Evolutionary conservation across 2,797 vertebrate species (phyloP), one percentile per base, ranked within the genome.

Genomic region (Triplophysa bombifrons): DNA sequence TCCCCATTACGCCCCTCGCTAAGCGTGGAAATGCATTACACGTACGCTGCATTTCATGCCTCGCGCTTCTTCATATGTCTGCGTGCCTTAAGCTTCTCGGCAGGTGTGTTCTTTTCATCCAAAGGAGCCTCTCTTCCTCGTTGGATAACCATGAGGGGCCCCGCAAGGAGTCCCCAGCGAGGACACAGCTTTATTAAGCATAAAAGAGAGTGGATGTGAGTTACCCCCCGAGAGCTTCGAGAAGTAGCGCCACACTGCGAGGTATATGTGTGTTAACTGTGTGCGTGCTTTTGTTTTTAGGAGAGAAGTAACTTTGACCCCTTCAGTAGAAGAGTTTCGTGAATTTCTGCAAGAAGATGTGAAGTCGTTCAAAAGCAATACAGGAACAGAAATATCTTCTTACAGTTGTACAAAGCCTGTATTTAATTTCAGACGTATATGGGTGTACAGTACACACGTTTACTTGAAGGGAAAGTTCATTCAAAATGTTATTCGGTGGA

Each of bases 21-120:
- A 83, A 74, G 76, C 51, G 70, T 84, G 85, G 63, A 84, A 86
- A 88, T 82, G 82, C 81, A 85, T 85, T 86, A 86, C 74, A 81
- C 63, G 83, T 78, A 76, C 72, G 80, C 69, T 67, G 84, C 72
- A 69, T 89, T 88, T 84, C 82, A 76, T 74, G 76, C 53, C 69
- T 50, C 5, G 3, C 81, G 25, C 25, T 56, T 56, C 46, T 25
- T 11, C 14, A 46, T 64, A 51, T 77, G 74, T 56, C 82, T 80
- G 72, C 38, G 74, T 72, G 88, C 90, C 88, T 88, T 27, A 80
- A 88, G 91, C 87, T 68, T 84, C 92, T 86, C 88, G 70, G 90
- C 90, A 93, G 92, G 93, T 93, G 91, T 92, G 90, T 90, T 91
- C 88, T 90, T 93, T 93, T 93, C 87, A 93, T 93, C 89, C 84